Percentiles rank a stretch among this genome's conserved stretches.
phyloP scores from a whole-genome alignment of 2,797 vertebrate genomes.

The Mus spretus region DNA sequence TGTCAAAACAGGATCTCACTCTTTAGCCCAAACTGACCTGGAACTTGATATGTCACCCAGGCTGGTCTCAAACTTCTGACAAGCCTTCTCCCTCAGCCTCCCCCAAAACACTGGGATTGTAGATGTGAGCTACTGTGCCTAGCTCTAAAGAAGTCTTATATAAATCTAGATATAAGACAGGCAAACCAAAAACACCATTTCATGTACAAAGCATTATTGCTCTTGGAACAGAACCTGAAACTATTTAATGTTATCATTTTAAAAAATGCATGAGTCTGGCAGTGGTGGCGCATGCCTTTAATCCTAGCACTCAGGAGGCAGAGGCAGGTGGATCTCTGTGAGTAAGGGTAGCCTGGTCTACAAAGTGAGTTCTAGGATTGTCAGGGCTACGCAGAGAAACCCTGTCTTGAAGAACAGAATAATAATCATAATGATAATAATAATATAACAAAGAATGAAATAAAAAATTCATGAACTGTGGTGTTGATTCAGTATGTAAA shows the following conservation, averaged over 20 bases:
- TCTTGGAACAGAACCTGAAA: conserved; percentile 1
- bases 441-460: background rate
- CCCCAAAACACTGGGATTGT: background rate
- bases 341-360: background rate
- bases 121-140: background rate
- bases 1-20: background rate
- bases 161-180: background rate
- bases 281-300: background rate
- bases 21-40: background rate
- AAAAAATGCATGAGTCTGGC: background rate
- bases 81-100: background rate
- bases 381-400: background rate
- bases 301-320: background rate
- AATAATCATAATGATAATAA: background rate
- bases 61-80: background rate
- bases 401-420: background rate
- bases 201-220: background rate
- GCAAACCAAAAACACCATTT: background rate
- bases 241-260: background rate
- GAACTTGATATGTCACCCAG: background rate
- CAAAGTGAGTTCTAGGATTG: background rate
- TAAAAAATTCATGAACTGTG: background rate
- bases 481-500: too few relatives aligned
- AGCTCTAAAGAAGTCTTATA: background rate
- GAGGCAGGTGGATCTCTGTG: background rate